Evolutionary conservation across 1,140 invertebrate species (phyloP), one percentile per base, ranked within the genome.

Genomic region (Asobara japonica): DNA sequence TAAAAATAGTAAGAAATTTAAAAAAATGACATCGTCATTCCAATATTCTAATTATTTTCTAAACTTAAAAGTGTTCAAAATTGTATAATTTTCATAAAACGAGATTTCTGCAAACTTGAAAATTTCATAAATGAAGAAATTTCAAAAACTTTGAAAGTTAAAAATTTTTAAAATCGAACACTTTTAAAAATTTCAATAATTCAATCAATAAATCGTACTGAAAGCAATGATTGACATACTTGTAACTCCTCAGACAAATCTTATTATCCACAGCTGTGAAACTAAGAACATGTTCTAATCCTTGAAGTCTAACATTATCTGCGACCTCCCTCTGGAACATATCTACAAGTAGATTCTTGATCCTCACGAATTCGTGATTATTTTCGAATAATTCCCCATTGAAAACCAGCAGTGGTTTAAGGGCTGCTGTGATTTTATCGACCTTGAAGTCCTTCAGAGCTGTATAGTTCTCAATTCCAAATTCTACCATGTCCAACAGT

Each of bases 401-500:
- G 80, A 99, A 98, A 18, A 98, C 80, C 10, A 99, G 85, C 80
- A 97, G 94, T 3, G 98, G 98, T 87, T 99, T 99, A 0, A 91
- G 91, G 10, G 96, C 97, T 27, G 91, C 83, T 1, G 93, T 79
- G 25, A 96, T 91, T 88, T 97, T 97, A 25, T 92, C 90, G 65
- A 90, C 90, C 81, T 94, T 92, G 77, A 98, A 97, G 31, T 95
- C 93, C 51, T 90, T 85, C 80, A 98, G 88, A 8, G 91, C 87
- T 86, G 92, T 92, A 81, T 92, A 98, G 51, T 94, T 91, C 73
- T 95, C 93, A 16, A 99, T 90, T 20, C 96, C 95, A 73, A 99
- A 90, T 89, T 99, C 98, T 77, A 97, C 91, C 96, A 99, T 98
- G 82, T 99, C 98, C 41, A 99, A 87, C 27, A 99, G 84, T 60